Evolutionary conservation across 1,140 invertebrate genomes (phyloP).

Genomic region (Bombus confusus): DNA sequence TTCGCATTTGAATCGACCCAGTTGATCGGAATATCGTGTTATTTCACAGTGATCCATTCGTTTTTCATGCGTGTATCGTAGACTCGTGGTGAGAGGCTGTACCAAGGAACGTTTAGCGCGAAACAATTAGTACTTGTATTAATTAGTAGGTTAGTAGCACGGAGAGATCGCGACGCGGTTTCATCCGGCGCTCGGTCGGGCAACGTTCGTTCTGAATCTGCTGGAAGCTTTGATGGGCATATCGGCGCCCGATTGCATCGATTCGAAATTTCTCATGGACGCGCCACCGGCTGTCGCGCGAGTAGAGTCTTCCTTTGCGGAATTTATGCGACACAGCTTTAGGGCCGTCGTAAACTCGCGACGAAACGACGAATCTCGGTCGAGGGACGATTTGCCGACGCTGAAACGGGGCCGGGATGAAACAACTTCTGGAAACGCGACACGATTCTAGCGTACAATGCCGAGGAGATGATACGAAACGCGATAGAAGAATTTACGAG

Average conservation of each 20-base stretch:
- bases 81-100: no score
- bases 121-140: neutral
- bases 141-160: no score
- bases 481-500: neutral
- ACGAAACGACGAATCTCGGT: slow-evolving; percentile 41
- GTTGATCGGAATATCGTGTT: no score
- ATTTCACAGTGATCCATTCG: no score
- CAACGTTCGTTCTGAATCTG: neutral
- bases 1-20: no score
- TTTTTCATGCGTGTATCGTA: no score
- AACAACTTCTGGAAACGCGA: slow-evolving; percentile 34
- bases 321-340: slow-evolving; percentile 47
- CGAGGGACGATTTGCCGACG: slow-evolving; percentile 36
- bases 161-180: neutral
- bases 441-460: neutral
- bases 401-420: neutral
- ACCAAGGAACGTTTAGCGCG: no score
- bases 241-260: neutral
- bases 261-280: slow-evolving; percentile 19
- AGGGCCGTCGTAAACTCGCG: slow-evolving; percentile 32
- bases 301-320: neutral
- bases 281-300: neutral
- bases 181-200: neutral
- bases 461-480: slow-evolving; percentile 15
- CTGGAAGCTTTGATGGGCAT: no score